Evolutionary conservation across 35 echinoderm and acorn worm genomes (phyloP), one percentile per base, ranked within the genome.

Genomic region (Acanthaster planci): DNA sequence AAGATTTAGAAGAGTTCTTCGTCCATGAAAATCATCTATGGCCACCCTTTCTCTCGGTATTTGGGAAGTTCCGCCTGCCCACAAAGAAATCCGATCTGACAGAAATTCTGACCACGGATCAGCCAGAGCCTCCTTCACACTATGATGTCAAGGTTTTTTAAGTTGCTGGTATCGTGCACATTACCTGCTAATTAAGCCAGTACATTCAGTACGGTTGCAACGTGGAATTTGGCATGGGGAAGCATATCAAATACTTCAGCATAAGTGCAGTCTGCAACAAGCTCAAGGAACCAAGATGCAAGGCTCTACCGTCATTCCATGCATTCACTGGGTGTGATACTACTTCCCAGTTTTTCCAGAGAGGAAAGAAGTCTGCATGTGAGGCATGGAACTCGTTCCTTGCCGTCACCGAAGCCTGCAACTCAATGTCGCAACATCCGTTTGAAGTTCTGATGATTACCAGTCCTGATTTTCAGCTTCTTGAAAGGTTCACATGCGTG

Each of bases 301-400:
- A 19, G 52, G 52, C 52, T 54, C 52, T 54, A 8, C 52, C 52
- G 19, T 19, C 52, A 19, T 54, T 54, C 52, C 52, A 54, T 54
- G 52, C 52, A 9, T 84, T 90, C 34, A 80, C 88, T 84, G 88
- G 88, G 16, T 83, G 37, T 84, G 80, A 90, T 40, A 90, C 88
- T 22, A 90, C 60, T 2, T 90, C 88, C 1, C 16, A 79, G n/a
- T 90, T 90, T 64, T 64, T 40, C 36, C 35, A 47, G 37, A 89
- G 68, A 51, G 87, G 87, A 34, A 83, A 89, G 35, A 89, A 89
- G 27, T 67, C 80, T 14, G 77, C 52, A 55, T 90, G 88, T 56
- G 76, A 76, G 37, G 88, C 88, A 55, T 90, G 88, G 60, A 76
- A 77, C 51, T 76, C 30, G 6, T 90, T 83, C 59, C 80, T 64